These are phyloP conservation scores for Temnothorax curvispinosus DNA, from an alignment of 1,140 invertebrate genomes.

Conservation along the genomic window DNA sequence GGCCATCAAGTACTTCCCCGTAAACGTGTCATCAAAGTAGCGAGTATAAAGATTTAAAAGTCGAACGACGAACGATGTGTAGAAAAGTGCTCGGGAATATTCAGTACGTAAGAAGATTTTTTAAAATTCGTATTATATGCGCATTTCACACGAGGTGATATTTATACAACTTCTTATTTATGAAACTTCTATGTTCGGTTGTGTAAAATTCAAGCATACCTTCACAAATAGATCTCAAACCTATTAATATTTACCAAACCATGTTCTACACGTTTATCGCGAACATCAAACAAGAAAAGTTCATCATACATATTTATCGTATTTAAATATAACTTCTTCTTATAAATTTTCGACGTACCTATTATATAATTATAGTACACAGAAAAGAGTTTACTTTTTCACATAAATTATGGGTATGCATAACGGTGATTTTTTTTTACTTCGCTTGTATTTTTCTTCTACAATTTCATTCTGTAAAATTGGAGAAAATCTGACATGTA, in stretches of 20 bases:
- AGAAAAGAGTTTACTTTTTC: not conserved
- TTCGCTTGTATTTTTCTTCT: not conserved
- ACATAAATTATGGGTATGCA: not conserved
- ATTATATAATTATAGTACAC: too few relatives aligned
- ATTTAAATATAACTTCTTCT: not conserved
- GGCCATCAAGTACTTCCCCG: conserved; percentile 14
- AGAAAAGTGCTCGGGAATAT: conserved; percentile 13
- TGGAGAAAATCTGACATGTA: conserved; percentile 45
- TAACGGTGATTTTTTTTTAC: not conserved
- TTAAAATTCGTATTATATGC: too few relatives aligned
- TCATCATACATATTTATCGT: too few relatives aligned
- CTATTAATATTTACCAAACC: not conserved
- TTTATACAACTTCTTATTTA: not conserved
- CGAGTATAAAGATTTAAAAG: conserved; percentile 46
- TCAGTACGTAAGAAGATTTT: not conserved
- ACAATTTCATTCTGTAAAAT: conserved; percentile 8
- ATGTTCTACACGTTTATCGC: not conserved
- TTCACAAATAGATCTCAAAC: not conserved
- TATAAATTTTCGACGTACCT: too few relatives aligned
- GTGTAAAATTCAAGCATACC: not conserved
- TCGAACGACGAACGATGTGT: not conserved
- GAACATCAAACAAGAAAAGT: not conserved
- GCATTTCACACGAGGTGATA: not conserved
- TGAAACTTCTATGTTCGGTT: not conserved
- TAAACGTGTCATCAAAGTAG: conserved; percentile 34